Conservation (phyloP, 2,888 invertebrate species). For the Ctenicera cuprea region DNA sequence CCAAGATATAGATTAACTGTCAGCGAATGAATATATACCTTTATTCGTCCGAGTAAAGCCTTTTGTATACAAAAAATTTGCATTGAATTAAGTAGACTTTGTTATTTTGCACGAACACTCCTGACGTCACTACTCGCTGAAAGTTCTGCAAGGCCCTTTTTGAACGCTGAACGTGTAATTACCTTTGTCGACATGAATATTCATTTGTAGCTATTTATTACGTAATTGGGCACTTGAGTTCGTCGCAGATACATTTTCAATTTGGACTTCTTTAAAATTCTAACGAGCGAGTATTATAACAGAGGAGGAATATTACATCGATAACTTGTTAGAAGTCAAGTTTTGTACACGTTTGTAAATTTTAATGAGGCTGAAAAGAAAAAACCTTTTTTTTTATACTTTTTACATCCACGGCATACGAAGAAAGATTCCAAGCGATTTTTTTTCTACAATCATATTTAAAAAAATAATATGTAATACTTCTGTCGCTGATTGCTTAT, state of each 20-base stretch:
- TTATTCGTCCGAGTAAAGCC: slow-evolving; percentile 30
- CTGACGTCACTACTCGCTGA: slow-evolving; percentile 22
- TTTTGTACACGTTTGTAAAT: neutral
- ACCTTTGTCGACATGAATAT: slow-evolving; percentile 27
- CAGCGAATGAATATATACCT: slow-evolving; percentile 31
- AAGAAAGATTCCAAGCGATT: no score
- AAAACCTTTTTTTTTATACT: no score
- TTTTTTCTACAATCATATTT: no score
- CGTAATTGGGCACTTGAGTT: slow-evolving; percentile 22
- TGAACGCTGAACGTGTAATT: slow-evolving; percentile 24
- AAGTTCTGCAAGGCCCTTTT: slow-evolving; percentile 11
- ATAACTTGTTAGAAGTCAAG: neutral
- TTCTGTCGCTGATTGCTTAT: no score
- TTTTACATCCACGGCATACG: no score
- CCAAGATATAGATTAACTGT: slow-evolving; percentile 31
- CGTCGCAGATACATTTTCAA: slow-evolving; percentile 27
- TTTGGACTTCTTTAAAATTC: slow-evolving; percentile 11
- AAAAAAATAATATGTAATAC: no score
- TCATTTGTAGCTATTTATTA: slow-evolving; percentile 32
- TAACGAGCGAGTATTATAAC: slow-evolving; percentile 5
- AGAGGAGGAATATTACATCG: slow-evolving; percentile 9
- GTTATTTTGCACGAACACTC: slow-evolving; percentile 28
- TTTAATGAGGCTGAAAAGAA: neutral
- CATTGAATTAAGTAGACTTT: slow-evolving; percentile 31
- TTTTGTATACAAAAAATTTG: slow-evolving; percentile 37